phyloP scores from a whole-genome alignment of 2,888 invertebrate species.

The Nemapogon koenigi region DNA sequence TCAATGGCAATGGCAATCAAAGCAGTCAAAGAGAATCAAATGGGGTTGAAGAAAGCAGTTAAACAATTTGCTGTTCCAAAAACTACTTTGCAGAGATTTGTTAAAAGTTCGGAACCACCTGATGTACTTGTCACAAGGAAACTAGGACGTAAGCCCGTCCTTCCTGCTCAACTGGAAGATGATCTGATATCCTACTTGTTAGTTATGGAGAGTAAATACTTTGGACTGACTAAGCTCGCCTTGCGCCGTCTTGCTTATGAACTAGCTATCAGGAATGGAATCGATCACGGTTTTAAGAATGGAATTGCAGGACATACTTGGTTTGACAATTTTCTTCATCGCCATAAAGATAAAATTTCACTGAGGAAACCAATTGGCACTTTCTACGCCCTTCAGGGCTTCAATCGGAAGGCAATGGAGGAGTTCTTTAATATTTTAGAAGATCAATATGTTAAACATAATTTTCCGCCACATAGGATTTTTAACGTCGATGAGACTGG shows the following conservation, averaged over 20 bases:
- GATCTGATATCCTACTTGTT: background rate
- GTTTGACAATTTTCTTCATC: background rate
- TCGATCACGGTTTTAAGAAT: background rate
- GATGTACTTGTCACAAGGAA: background rate
- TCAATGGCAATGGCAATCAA: background rate
- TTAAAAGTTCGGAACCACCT: slow-evolving; percentile 12
- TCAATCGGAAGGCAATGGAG: background rate
- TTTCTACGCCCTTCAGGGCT: background rate
- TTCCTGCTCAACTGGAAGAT: background rate
- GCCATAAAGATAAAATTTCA: slow-evolving; percentile 1
- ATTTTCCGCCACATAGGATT: background rate
- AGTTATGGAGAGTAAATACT: background rate
- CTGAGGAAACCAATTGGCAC: background rate
- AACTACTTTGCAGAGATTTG: slow-evolving; percentile 8
- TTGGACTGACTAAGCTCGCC: background rate
- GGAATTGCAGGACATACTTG: background rate
- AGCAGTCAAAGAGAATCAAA: slow-evolving; percentile 9
- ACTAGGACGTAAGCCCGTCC: background rate
- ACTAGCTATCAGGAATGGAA: background rate
- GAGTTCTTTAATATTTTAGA: slow-evolving; percentile 1
- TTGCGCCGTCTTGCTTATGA: background rate
- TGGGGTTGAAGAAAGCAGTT: slow-evolving; percentile 9
- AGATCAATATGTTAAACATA: background rate
- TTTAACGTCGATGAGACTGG: slow-evolving; percentile 4
- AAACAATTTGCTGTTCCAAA: slow-evolving; percentile 5